Evolutionary conservation across 1,140 invertebrate genomes (phyloP).

Genomic region (Mactra quadrangularis): DNA sequence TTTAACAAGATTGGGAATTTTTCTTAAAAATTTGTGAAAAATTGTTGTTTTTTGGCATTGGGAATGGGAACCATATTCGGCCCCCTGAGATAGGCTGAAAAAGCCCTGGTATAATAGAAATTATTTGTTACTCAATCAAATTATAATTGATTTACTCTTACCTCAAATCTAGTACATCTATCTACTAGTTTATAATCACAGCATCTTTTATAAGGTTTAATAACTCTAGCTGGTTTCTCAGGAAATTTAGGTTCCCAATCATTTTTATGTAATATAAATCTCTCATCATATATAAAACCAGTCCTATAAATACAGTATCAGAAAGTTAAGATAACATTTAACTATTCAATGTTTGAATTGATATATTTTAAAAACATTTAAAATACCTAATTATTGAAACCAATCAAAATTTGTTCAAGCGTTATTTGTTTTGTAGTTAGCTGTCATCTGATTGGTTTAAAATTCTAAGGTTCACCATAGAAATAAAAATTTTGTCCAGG

Average conservation of each 20-base stretch:
- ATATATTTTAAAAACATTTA: background rate
- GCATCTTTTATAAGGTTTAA: conserved; percentile 89
- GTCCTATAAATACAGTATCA: no score
- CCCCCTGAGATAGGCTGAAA: no score
- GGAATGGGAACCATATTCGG: no score
- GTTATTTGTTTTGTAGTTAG: background rate
- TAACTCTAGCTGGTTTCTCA: conserved; percentile 91
- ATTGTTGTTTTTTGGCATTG: no score
- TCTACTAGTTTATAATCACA: conserved; percentile 89
- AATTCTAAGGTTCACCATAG: no score
- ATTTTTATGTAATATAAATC: conserved; percentile 91
- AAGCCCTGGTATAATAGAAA: no score
- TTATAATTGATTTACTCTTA: conserved; percentile 66
- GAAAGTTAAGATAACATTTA: background rate
- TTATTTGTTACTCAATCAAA: no score
- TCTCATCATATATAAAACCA: conserved; percentile 90
- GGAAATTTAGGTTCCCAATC: conserved; percentile 93
- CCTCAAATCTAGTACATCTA: conserved; percentile 85
- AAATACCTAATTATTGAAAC: no score
- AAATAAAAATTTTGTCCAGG: no score
- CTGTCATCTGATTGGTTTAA: no score
- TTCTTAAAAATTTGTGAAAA: no score
- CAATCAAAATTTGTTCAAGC: background rate
- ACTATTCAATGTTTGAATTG: background rate
- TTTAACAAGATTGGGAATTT: no score